Base-by-base conservation (phyloP, 2,888 invertebrate genomes). In the Hirudinaria manillensis region DNA sequence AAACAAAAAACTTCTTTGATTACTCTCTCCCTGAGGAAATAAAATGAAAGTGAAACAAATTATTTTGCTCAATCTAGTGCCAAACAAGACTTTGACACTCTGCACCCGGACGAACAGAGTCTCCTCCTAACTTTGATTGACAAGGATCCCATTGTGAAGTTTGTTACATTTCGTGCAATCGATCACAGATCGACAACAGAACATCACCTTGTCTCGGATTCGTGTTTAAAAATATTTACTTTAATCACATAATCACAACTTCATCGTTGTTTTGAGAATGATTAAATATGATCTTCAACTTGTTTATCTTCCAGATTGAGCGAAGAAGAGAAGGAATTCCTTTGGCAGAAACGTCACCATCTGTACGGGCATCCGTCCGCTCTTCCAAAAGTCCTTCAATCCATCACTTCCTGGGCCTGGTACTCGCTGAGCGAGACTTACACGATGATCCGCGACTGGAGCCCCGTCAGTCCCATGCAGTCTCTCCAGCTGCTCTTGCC, bases 291-390 rank as follows among this genome's bases (percentile, higher is more conserved):
- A 27, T 21, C 1, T 10, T 2, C 10, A 1, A 21, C 29, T 61
- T 19, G 4, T 21, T 1, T n/a, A 6, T 61, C n/a, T 27, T 3
- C 24, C 71, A 78, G 79, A n/a, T 21, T 78, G 72, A 72, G 72
- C 21, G 82, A 83, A 13, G 86, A 86, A 51, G 86, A 86, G 76
- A 80, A 84, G 68, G 85, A 80, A 85, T 90, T 94, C 72, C 88
- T 97, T 81, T 97, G 96, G 96, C 93, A 94, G 83, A 94, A 94
- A 83, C 90, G 96, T 1, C 91, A 94, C 84, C 94, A 94, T 85
- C 87, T 97, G 73, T 90, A 92, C 77, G 89, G 91, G 75, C 89
- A 92, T 79, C 92, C 83, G 82, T 1, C 79, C 80, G 76, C 82
- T 85, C 71, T 81, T 86, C 74, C 85, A 19, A 73, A 73, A 86